A percentile compares a stretch with the other conserved stretches of the same genome.
These are phyloP conservation scores for Drosophila sp. DNA, from an alignment of 1,140 invertebrate genomes.

Conservation along the genomic window DNA sequence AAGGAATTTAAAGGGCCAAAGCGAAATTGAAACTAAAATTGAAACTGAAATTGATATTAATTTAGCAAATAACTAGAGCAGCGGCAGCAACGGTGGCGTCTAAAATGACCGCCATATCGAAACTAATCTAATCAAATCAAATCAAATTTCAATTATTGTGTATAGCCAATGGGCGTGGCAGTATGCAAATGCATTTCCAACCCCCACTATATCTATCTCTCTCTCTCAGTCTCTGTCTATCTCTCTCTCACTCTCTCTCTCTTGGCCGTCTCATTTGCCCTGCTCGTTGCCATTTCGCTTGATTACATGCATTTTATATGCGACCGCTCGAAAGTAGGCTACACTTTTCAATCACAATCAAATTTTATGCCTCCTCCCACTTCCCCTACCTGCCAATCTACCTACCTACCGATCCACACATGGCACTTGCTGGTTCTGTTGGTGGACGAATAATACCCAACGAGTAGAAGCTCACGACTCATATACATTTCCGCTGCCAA, in stretches of 20 bases:
- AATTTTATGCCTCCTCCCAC: conserved; percentile 69
- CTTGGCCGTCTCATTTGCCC: conserved; percentile 39
- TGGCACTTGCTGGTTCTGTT: conserved; percentile 5
- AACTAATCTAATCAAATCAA: conserved; percentile 71
- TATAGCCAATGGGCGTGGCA: conserved; percentile 51
- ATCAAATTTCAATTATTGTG: conserved; percentile 81
- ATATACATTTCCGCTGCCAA: conserved; percentile 60
- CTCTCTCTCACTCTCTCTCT: neutral
- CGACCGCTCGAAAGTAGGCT: conserved; percentile 76
- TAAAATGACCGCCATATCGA: conserved; percentile 50
- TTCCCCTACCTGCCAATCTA: conserved; percentile 1
- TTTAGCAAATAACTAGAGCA: conserved; percentile 12
- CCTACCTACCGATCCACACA: conserved; percentile 7
- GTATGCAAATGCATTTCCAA: conserved; percentile 46
- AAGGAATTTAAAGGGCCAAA: conserved; percentile 59
- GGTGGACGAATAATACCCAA: neutral
- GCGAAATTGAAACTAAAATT: conserved; percentile 57
- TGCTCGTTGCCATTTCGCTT: conserved; percentile 73
- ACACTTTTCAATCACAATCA: conserved; percentile 82
- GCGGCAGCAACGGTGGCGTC: conserved; percentile 26
- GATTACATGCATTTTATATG: conserved; percentile 81
- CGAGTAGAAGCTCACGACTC: conserved; percentile 51
- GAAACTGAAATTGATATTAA: conserved; percentile 56
- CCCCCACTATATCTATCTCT: neutral
- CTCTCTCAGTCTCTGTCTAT: neutral